phyloP scores from a whole-genome alignment of 2,888 invertebrate species.

The Mimas tiliae region DNA sequence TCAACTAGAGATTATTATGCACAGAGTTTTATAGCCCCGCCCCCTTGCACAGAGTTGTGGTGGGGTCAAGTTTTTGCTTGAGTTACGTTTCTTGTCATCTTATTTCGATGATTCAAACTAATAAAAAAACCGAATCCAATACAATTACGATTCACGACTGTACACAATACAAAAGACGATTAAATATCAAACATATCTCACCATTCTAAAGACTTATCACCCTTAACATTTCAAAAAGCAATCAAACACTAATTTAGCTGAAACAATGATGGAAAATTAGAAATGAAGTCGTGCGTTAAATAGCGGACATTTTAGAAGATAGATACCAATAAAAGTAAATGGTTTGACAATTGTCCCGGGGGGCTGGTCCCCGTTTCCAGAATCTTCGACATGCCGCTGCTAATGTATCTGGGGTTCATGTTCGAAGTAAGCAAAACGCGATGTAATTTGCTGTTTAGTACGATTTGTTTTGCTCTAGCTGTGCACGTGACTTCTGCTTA shows the following conservation, averaged over 20 bases:
- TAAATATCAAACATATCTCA: neutral
- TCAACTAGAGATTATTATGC: no score
- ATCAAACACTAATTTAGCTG: constrained; percentile 72
- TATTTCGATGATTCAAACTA: no score
- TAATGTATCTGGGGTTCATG: neutral
- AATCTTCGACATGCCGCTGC: neutral
- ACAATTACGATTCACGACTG: no score
- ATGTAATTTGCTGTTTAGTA: neutral
- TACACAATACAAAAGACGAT: neutral
- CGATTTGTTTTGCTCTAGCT: neutral
- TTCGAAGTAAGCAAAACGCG: constrained; percentile 13
- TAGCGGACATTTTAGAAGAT: constrained; percentile 54
- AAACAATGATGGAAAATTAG: constrained; percentile 75
- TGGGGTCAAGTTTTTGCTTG: no score
- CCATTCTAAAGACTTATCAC: neutral
- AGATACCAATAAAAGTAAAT: constrained; percentile 52
- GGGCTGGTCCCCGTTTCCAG: constrained; percentile 28
- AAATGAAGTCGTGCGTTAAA: constrained; percentile 72
- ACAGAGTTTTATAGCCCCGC: no score
- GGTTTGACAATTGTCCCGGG: constrained; percentile 51
- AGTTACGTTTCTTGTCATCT: no score
- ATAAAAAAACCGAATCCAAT: no score
- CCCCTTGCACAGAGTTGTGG: no score
- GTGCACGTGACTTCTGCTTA: neutral
- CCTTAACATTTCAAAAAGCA: constrained; percentile 43